Evolutionary conservation across 1,140 invertebrate genomes (phyloP).

Genomic region (Drosophila pruinosa): DNA sequence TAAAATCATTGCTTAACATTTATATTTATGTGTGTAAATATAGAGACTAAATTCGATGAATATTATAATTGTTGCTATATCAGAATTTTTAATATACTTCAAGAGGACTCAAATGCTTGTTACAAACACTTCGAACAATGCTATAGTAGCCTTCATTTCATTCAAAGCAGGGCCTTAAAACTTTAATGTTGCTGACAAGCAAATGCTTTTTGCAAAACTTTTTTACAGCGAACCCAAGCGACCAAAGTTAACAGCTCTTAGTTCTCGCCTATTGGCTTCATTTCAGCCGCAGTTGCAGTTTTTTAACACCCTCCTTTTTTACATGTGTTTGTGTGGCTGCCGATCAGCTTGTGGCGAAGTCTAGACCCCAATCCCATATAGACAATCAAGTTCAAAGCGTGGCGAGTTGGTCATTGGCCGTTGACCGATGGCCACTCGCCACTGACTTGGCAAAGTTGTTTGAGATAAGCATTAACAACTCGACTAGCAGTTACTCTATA

Average conservation of each 20-base stretch:
- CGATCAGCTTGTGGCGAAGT: constrained; percentile 15
- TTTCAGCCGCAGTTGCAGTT: constrained; percentile 31
- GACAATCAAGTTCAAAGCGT: constrained; percentile 68
- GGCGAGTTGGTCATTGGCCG: constrained; percentile 22
- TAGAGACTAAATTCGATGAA: no score
- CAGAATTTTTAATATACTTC: no score
- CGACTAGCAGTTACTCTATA: background rate
- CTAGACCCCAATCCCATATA: constrained; percentile 20
- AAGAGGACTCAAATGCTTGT: no score
- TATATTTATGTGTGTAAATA: no score
- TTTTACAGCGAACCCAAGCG: constrained; percentile 39
- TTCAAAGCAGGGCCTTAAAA: no score
- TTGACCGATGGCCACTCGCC: no score
- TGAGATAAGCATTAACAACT: background rate
- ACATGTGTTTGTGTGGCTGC: background rate
- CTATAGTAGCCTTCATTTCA: no score
- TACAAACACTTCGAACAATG: no score
- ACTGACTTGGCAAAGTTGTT: background rate
- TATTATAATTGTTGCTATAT: no score
- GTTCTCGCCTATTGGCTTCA: constrained; percentile 17
- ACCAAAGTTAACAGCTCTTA: constrained; percentile 18
- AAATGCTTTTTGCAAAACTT: constrained; percentile 75
- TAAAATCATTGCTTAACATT: no score
- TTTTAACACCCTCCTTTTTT: background rate
- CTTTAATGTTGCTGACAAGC: constrained; percentile 60